Evolutionary conservation across 2,113 vertebrate genomes (phyloP), one percentile per base, ranked within the genome.

Genomic region (Narcine bancroftii): DNA sequence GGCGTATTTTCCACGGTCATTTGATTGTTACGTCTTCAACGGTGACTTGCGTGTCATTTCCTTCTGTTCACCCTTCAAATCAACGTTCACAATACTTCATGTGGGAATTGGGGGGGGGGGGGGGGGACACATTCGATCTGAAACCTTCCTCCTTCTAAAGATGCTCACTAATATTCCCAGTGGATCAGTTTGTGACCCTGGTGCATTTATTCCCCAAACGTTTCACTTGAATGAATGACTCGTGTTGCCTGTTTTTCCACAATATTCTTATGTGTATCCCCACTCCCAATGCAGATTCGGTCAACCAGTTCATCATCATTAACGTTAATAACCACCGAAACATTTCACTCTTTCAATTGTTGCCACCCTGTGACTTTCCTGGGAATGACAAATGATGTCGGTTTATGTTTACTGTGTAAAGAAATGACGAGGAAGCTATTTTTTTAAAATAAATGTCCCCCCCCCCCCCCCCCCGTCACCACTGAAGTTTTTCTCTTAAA

Each of bases 21-120:
- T 60, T 87, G 53, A 87, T 87, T 87, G 50, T 87, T 87, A 60
- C 81, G 81, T 87, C n/a, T 85, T n/a, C 81, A 36, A 5, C 47
- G 11, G 29, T 50, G 47, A 81, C 24, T n/a, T n/a, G 53, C 36
- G 7, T 60, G 81, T 87, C 81, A 87, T n/a, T 87, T 87, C 81
- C 81, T 60, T 87, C 81, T 87, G 81, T 60, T 87, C 53, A 63
- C 53, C 33, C 3, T n/a, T 60, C 29, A 87, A 63, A 87, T 36
- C 33, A 83, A 19, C 53, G 50, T 60, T 33, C 6, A 63, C 15
- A 36, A 87, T 87, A 17, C n/a, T 60, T 87, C 81, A 60, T 87
- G 60, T 85, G n/a, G n/a, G n/a, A n/a, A n/a, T n/a, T n/a, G n/a
- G n/a, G n/a, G n/a, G n/a, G n/a, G n/a, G n/a, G n/a, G n/a, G n/a